Conservation (phyloP, 37 sponge, comb jelly and placozoan genomes). For the Halisarca cf. caerulea region DNA sequence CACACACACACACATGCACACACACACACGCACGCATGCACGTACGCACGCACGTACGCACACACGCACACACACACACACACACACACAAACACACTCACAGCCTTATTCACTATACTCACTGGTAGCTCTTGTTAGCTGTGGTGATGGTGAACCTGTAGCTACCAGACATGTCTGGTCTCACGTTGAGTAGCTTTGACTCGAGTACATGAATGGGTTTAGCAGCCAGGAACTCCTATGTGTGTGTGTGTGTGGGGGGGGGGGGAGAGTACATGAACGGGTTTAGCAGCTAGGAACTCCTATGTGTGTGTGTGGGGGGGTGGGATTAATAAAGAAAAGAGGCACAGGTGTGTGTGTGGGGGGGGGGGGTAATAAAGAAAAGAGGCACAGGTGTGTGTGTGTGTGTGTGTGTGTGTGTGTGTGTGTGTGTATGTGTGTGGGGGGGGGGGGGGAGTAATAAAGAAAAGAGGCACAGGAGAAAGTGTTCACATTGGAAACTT, state of each 20-base stretch:
- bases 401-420: too few species aligned
- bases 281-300: conserved; percentile 61
- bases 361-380: too few species aligned
- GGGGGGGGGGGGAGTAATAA: too few species aligned
- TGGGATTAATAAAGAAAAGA: too few species aligned
- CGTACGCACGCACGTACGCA: background rate
- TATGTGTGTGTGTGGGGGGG: conserved; percentile 28
- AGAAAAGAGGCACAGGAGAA: too few species aligned
- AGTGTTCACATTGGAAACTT: too few species aligned
- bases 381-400: too few species aligned
- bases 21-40: background rate
- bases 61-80: background rate
- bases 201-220: conserved; percentile 81
- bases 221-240: conserved; percentile 57
- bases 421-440: too few species aligned
- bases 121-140: conserved; percentile 70
- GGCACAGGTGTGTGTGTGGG: too few species aligned
- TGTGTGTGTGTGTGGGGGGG: background rate
- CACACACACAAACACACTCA: too few species aligned
- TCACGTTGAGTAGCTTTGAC: conserved; percentile 65
- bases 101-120: conserved; percentile 23
- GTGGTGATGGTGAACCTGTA: conserved; percentile 70
- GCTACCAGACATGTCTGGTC: conserved; percentile 60
- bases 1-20: too few species aligned
- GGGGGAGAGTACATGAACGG: conserved; percentile 62